Evolutionary conservation across 2,797 vertebrate species (phyloP).

Genomic region (Sitta carolinensis): DNA sequence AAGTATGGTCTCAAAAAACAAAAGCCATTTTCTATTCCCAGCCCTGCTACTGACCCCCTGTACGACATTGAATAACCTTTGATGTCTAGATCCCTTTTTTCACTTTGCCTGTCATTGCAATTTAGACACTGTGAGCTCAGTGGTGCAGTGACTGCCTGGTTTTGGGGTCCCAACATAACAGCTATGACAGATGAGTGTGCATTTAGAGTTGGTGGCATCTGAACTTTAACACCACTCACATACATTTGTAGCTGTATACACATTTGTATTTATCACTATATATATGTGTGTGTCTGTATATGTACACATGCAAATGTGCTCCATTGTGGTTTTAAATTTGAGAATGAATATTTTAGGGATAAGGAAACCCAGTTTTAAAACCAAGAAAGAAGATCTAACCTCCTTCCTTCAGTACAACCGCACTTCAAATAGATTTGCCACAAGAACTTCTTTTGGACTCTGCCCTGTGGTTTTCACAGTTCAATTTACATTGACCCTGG

Average conservation of each 20-base stretch:
- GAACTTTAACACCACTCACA: not conserved
- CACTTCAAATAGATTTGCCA: not conserved
- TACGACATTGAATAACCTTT: conserved; percentile 38
- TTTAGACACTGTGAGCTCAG: not conserved
- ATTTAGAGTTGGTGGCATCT: not conserved
- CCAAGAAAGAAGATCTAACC: not conserved
- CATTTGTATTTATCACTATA: not conserved
- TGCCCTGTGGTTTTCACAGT: not conserved
- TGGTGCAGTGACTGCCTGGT: not conserved
- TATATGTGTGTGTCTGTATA: not conserved
- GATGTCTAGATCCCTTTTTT: not conserved
- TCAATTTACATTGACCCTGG: not conserved
- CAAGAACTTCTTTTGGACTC: not conserved
- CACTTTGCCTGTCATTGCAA: not conserved
- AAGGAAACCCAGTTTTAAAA: not conserved
- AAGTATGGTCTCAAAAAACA: conserved; percentile 19
- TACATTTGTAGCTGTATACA: not conserved
- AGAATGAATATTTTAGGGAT: not conserved
- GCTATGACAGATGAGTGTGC: not conserved
- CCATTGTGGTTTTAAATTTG: not conserved
- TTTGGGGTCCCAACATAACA: not conserved
- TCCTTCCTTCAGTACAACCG: not conserved
- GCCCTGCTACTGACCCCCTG: not conserved
- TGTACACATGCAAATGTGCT: not conserved
- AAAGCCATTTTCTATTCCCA: conserved; percentile 12